Base-by-base conservation (phyloP, 2,797 vertebrate species). In the Astyanax mexicanus region DNA sequence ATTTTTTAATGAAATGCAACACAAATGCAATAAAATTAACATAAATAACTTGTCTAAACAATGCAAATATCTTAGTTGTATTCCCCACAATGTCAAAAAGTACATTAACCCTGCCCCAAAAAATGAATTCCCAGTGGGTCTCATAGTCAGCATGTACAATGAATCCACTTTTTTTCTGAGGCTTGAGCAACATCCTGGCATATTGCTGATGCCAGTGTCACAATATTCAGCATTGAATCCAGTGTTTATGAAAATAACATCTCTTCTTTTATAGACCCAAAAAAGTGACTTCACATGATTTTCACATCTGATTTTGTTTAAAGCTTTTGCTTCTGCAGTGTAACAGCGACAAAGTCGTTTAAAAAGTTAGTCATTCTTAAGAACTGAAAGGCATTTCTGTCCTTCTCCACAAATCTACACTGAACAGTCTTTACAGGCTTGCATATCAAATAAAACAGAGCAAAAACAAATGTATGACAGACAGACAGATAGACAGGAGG, bases 1-100 rank as follows among this genome's bases (percentile, higher is more conserved):
- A 86, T 87, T 88, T 89, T 92, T 94, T 93, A 91, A 92, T 93
- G 85, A 93, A 93, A 93, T 90, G 91, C 91, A 92, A 93, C 82
- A 84, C 80, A 89, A 92, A 92, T 89, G 90, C 92, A 93, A 93
- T 92, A 93, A 93, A 93, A 92, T 94, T 93, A 94, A 92, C 91
- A 93, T 93, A 93, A 93, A 94, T 93, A 93, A 86, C 88, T 90
- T 80, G 78, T 80, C 88, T 93, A 89, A 91, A 94, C 74, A 84
- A 85, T 89, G 81, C 91, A 94, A 93, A 93, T 89, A 91, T 90
- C 87, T 86, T 81, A 85, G 86, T 89, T 83, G 87, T 89, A 91
- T 92, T 90, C 90, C 88, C 89, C 87, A 92, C 83, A 89, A 91
- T 88, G 88, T 92, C 84, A 88, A 88, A 92, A 91, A 90, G 83